Evolutionary conservation across 1,140 invertebrate genomes (phyloP), one percentile per base, ranked within the genome.

Genomic region (Carposina sasakii): DNA sequence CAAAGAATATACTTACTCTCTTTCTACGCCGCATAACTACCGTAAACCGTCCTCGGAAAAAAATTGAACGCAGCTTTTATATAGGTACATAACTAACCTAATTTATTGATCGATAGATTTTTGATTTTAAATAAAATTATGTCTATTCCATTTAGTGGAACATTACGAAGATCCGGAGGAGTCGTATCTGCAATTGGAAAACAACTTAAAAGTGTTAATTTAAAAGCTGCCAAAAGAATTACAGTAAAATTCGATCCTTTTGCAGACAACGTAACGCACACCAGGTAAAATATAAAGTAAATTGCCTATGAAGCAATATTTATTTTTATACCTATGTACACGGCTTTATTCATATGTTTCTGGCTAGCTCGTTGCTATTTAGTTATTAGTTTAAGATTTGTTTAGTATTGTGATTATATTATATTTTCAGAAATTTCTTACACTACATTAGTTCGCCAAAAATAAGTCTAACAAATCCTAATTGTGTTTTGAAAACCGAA

Each of bases 201-300:
- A 72, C 90, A 94, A 74, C 52, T 93, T 33, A 91, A 87, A 64
- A 54, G 62, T 45, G 65, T 96, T 6, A 93, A 91, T 85, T 86
- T 96, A 15, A 92, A 92, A 77, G 93, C 93, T n/a, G 90, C 93
- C 0, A 91, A 91, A 63, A 88, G 88, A 74, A 89, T 96, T 48
- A 87, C 87, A 12, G 89, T 95, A 34, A 89, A 90, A 66, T 96
- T 96, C 63, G 94, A 96, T 86, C 94, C 94, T 4, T 96, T 96
- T 84, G 85, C 89, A 55, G 83, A 89, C 54, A 91, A 91, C 71
- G 89, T 90, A 31, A 81, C 74, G 36, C 84, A 89, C 54, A 90
- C 89, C 60, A 91, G 94, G 93, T 95, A 88, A 87, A 86, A 41
- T 76, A 31, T 49, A n/a, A n/a, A n/a, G n/a, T n/a, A n/a, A n/a